Base-by-base conservation (phyloP, 1,140 invertebrate genomes). In the Euwallacea similis region DNA sequence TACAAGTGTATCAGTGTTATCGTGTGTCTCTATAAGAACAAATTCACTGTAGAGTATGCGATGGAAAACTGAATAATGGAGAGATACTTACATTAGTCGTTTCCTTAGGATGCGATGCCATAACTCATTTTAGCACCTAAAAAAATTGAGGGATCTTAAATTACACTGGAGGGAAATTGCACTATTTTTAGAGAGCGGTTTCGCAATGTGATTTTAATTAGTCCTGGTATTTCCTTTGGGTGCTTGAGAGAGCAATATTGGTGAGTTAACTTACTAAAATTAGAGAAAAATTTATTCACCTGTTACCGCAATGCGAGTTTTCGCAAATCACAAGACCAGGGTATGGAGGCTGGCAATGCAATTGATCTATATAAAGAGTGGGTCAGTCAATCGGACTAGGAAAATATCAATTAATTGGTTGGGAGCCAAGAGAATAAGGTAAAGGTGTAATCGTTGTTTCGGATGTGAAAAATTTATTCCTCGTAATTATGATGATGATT, bases 321-420 rank as follows among this genome's bases (percentile, higher is more conserved):
- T 10, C 13, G 46, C 46, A 11, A 50, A 50, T 50, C 13, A 11
- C 9, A 50, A 11, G 46, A 50, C 9, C 46, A 7, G 6, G 46
- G 9, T 7, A 50, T 7, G 46, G 21, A 50, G 13, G 11, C 16
- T 56, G 42, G 33, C 50, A 58, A 63, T 70, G 68, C 76, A 79
- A 79, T 81, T 81, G 79, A 77, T 80, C 80, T 81, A 81, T 78
- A 79, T 79, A 80, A 81, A 81, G 79, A 81, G 79, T 81, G 77
- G 80, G 80, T 80, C 79, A 81, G 75, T 78, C 77, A 78, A 77
- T 77, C 75, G 68, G 60, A 9, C 33, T 15, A 71, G 64, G 70
- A 79, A 81, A 81, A 81, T 79, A 81, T 81, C 79, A 80, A 76
- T 74, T 42, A 65, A 73, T 81, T 81, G 80, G 76, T 79, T 56